Evolutionary conservation across 2,888 invertebrate genomes (phyloP).

Genomic region (Tuberolachnus salignus): DNA sequence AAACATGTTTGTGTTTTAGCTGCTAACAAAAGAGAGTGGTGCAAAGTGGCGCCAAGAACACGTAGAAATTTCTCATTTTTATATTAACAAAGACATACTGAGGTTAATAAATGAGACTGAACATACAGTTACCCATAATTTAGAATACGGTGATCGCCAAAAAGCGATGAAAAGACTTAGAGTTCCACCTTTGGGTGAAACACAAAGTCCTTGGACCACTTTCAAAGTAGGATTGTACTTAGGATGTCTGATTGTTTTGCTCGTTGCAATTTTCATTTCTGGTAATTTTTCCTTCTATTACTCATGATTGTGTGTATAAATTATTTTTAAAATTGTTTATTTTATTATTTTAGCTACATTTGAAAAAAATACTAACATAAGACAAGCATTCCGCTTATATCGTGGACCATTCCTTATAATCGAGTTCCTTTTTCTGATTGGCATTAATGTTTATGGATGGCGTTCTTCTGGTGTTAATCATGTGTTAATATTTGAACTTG

Average conservation of each 20-base stretch:
- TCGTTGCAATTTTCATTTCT: slow-evolving; percentile 74
- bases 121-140: slow-evolving; percentile 71
- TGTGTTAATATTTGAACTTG: slow-evolving; percentile 81
- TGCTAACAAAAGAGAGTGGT: slow-evolving; percentile 74
- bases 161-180: slow-evolving; percentile 86
- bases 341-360: slow-evolving; percentile 57
- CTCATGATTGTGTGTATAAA: background rate
- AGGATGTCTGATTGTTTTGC: slow-evolving; percentile 79
- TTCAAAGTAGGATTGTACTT: slow-evolving; percentile 85
- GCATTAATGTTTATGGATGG: slow-evolving; percentile 83
- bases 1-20: slow-evolving; percentile 62
- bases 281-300: slow-evolving; percentile 63
- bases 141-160: slow-evolving; percentile 80
- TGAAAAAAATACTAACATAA: slow-evolving; percentile 42
- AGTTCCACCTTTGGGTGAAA: slow-evolving; percentile 85
- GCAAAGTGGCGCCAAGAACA: slow-evolving; percentile 78
- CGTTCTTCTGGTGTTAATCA: slow-evolving; percentile 82
- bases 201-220: slow-evolving; percentile 81
- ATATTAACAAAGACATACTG: slow-evolving; percentile 84
- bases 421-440: slow-evolving; percentile 77
- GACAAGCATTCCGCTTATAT: slow-evolving; percentile 70
- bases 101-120: slow-evolving; percentile 83
- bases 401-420: slow-evolving; percentile 79
- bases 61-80: slow-evolving; percentile 83
- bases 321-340: slow-evolving; percentile 11